Evolutionary conservation across 1,140 invertebrate species (phyloP).

Genomic region (Plodia interpunctella): DNA sequence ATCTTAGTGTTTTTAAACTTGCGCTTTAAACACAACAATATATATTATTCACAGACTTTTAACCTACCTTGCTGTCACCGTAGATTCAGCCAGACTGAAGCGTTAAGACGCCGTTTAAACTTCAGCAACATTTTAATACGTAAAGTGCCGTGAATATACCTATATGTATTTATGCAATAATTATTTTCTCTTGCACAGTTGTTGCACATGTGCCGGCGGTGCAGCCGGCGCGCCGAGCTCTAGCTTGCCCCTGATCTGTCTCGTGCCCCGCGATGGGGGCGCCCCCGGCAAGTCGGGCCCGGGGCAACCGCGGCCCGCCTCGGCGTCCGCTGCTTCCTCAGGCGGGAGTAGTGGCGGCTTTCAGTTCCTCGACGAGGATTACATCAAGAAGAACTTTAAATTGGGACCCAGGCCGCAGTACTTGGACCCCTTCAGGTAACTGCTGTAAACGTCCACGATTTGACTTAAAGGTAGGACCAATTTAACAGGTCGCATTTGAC

Average conservation of each 20-base stretch:
- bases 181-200: neutral
- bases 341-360: slow-evolving; percentile 25
- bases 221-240: slow-evolving; percentile 19
- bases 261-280: slow-evolving; percentile 49
- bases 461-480: too few species aligned
- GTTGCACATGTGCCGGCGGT: slow-evolving; percentile 32
- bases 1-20: too few species aligned
- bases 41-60: too few species aligned
- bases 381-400: slow-evolving; percentile 59
- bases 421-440: slow-evolving; percentile 54
- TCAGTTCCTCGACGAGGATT: slow-evolving; percentile 48
- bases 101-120: too few species aligned
- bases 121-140: too few species aligned
- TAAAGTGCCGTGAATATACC: too few species aligned
- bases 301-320: slow-evolving; percentile 13
- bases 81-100: too few species aligned
- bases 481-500: too few species aligned
- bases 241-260: slow-evolving; percentile 46
- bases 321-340: neutral
- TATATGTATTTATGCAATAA: too few species aligned
- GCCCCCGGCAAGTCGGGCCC: slow-evolving; percentile 1
- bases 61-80: too few species aligned
- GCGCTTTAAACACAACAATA: too few species aligned
- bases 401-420: slow-evolving; percentile 49
- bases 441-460: too few species aligned